phyloP scores from a whole-genome alignment of 2,797 vertebrate species.

The Muraenolepis orangiensis region DNA sequence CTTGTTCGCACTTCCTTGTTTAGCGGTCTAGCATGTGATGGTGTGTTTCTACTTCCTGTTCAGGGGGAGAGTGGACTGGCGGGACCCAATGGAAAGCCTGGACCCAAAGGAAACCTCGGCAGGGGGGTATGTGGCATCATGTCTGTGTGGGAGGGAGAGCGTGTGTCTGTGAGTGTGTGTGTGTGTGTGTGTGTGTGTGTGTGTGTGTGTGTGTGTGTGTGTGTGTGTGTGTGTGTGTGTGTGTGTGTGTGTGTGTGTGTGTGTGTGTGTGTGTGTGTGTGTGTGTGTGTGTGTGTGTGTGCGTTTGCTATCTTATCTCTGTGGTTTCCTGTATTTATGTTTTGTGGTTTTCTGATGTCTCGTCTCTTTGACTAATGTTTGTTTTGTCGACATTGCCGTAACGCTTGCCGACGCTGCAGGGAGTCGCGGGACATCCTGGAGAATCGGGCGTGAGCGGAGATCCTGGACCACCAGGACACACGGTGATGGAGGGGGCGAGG shows the following conservation, averaged over 20 bases:
- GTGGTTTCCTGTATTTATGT: constrained; percentile 1
- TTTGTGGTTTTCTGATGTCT: not conserved
- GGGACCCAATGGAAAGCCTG: constrained; percentile 72
- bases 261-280: not conserved
- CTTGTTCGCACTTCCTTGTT: constrained; percentile 21
- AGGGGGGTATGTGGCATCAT: constrained; percentile 68
- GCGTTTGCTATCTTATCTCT: not conserved
- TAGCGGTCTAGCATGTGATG: not conserved
- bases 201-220: not conserved
- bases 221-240: not conserved
- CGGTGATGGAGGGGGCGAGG: constrained; percentile 40
- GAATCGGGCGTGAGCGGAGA: constrained; percentile 51
- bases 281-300: not conserved
- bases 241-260: not conserved
- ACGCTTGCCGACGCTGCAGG: constrained; percentile 50
- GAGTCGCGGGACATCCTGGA: constrained; percentile 60
- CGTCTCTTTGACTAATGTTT: not conserved
- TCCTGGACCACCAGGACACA: constrained; percentile 56
- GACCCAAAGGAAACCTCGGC: constrained; percentile 78
- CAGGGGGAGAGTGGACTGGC: constrained; percentile 78
- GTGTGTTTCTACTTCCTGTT: not conserved
- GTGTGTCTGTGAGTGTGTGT: constrained; percentile 77
- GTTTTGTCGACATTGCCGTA: not conserved
- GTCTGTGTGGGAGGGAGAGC: constrained; percentile 20
- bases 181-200: not conserved